Evolutionary conservation across 1,140 invertebrate genomes (phyloP).

Genomic region (Calosoma granatense): DNA sequence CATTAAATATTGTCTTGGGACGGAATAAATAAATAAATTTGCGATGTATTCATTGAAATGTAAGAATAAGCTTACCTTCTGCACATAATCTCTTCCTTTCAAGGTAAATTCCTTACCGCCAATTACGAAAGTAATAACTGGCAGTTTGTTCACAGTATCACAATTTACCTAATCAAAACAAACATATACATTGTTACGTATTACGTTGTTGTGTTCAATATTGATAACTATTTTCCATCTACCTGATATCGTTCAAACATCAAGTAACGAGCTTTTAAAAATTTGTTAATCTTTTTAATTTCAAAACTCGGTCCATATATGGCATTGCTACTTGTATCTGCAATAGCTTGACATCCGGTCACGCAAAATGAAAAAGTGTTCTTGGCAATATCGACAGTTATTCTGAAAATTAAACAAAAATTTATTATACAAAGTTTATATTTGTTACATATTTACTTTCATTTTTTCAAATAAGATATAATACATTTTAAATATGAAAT

Average conservation of each 20-base stretch:
- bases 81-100: constrained; percentile 26
- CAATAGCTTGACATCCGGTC: constrained; percentile 57
- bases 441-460: no score
- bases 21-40: constrained; percentile 11
- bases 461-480: not conserved
- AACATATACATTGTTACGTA: constrained; percentile 10
- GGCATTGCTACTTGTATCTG: constrained; percentile 71
- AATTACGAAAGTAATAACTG: constrained; percentile 27
- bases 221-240: constrained; percentile 18
- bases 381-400: constrained; percentile 30
- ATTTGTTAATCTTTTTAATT: constrained; percentile 54
- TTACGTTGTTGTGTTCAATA: not conserved
- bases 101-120: constrained; percentile 28
- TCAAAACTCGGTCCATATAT: constrained; percentile 62
- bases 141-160: constrained; percentile 28
- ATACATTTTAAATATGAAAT: not conserved
- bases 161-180: constrained; percentile 33
- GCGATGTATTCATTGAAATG: constrained; percentile 6
- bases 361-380: constrained; percentile 35
- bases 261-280: constrained; percentile 52
- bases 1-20: no score
- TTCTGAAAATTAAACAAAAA: constrained; percentile 26
- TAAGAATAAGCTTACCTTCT: constrained; percentile 24
- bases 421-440: no score
- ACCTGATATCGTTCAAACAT: constrained; percentile 48